Conservation (phyloP, 2,113 vertebrate genomes). For the Tamias sibiricus region DNA sequence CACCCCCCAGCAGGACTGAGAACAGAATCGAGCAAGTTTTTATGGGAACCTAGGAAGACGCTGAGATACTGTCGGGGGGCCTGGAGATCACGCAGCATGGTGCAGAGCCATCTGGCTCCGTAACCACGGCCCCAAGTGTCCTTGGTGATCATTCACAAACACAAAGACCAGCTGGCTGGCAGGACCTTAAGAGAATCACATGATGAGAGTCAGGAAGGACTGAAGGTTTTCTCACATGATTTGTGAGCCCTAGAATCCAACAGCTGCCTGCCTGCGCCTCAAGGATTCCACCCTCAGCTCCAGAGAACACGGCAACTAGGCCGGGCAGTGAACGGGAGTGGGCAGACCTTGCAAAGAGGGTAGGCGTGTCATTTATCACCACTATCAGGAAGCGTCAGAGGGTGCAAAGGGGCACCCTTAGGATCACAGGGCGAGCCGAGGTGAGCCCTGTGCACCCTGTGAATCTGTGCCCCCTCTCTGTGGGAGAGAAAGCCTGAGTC, state of each 20-base stretch:
- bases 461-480: not conserved
- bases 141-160: not conserved
- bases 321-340: not conserved
- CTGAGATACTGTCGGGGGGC: rapidly evolving
- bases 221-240: not conserved
- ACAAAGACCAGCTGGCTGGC: not conserved
- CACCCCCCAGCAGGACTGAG: not conserved
- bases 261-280: not conserved
- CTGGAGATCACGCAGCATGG: not conserved
- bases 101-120: rapidly evolving
- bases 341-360: not conserved
- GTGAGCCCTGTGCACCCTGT: not conserved
- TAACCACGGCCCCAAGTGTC: not conserved
- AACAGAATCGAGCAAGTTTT: not conserved
- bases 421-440: not conserved
- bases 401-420: too few relatives aligned
- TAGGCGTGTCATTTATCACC: not conserved
- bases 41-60: not conserved
- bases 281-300: not conserved
- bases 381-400: not conserved
- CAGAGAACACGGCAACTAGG: not conserved
- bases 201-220: not conserved
- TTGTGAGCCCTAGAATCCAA: not conserved
- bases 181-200: not conserved
- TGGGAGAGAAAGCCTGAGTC: not conserved